These are phyloP conservation scores for Meriones unguiculatus DNA, from an alignment of 2,113 vertebrate genomes.

Conservation along the genomic window DNA sequence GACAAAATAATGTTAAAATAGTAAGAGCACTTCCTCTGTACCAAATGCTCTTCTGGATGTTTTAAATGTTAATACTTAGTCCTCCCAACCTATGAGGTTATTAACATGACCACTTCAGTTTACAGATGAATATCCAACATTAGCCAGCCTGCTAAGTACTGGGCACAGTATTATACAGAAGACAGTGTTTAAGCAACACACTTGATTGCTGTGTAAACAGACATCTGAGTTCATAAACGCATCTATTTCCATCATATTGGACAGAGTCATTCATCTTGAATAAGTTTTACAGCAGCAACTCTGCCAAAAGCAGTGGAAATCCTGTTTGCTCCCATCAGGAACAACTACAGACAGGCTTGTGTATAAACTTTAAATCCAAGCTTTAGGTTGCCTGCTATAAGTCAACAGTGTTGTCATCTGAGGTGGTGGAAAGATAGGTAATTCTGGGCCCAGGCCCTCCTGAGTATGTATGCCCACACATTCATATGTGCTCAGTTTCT, in stretches of 20 bases:
- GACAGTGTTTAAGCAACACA: background rate
- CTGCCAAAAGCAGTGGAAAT: conserved; percentile 29
- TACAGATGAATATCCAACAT: background rate
- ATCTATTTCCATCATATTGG: background rate
- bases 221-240: conserved; percentile 25
- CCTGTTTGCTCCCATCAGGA: background rate
- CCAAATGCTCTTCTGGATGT: background rate
- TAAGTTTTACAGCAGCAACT: conserved; percentile 22
- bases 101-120: conserved; percentile 30
- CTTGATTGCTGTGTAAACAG: background rate
- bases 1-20: background rate
- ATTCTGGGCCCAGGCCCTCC: background rate
- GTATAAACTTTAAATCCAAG: background rate
- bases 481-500: background rate
- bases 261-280: background rate
- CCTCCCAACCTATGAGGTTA: background rate
- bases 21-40: background rate
- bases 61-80: conserved; percentile 26
- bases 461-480: background rate
- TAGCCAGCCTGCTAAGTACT: background rate
- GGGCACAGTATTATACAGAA: background rate
- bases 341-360: background rate
- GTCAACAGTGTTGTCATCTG: conserved; percentile 31
- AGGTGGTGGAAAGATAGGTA: background rate
- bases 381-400: background rate